Evolutionary conservation across 2,113 vertebrate genomes (phyloP).

Genomic region (Cryptomyrus ogoouensis): DNA sequence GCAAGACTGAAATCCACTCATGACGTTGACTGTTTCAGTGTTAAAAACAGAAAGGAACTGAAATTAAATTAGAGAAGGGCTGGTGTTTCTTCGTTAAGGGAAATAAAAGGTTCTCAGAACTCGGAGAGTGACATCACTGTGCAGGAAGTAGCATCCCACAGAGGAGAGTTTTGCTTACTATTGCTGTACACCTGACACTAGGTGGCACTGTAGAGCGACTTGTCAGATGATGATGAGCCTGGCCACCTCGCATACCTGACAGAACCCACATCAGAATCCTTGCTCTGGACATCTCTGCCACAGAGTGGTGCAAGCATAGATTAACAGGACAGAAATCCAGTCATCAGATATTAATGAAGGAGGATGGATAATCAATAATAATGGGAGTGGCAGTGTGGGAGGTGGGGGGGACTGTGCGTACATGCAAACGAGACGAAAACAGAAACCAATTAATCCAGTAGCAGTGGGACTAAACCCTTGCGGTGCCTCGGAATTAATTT

Average conservation of each 20-base stretch:
- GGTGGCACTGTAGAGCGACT: background rate
- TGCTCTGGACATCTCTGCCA: background rate
- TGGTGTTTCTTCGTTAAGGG: background rate
- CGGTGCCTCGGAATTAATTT: background rate
- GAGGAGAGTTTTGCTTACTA: background rate
- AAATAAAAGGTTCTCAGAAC: background rate
- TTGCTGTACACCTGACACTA: background rate
- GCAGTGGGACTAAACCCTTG: conserved; percentile 5
- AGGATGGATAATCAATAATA: background rate
- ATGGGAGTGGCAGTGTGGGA: background rate
- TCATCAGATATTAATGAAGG: background rate
- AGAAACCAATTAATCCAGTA: background rate
- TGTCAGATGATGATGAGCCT: background rate
- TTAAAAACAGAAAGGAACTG: background rate
- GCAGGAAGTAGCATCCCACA: background rate
- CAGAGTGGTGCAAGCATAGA: background rate
- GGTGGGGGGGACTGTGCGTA: background rate
- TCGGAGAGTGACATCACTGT: background rate
- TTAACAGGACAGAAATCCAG: background rate
- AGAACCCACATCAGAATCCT: background rate
- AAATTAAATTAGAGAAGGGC: background rate
- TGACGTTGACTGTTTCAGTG: background rate
- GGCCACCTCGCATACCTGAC: background rate
- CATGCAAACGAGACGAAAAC: background rate
- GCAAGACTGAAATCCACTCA: background rate